Conservation (phyloP, 2,888 invertebrate species). For the Yponomeuta sedellus region DNA sequence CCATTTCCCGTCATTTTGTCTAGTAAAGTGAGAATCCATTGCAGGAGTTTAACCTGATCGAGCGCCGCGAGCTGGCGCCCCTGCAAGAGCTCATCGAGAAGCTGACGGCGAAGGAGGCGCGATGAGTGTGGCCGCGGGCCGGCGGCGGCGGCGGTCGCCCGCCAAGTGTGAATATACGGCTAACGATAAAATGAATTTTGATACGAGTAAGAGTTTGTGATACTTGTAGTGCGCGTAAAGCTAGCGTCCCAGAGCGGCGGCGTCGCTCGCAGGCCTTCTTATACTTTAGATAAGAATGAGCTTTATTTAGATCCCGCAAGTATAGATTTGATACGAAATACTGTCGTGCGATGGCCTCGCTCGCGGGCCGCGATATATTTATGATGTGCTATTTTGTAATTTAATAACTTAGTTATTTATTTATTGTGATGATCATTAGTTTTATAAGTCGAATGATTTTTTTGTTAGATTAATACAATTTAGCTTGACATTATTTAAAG, state of each 20-base stretch:
- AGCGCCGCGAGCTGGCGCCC: conserved; percentile 96
- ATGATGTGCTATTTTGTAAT: conserved; percentile 18
- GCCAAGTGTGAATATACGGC: conserved; percentile 5
- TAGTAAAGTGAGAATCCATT: conserved; percentile 26
- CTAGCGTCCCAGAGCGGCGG: not conserved
- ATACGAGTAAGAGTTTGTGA: conserved; percentile 7
- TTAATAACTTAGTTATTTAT: conserved; percentile 32
- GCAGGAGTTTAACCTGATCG: conserved; percentile 98
- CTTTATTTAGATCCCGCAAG: conserved; percentile 35
- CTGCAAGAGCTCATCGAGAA: conserved; percentile 98
- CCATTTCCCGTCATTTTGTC: too few relatives aligned
- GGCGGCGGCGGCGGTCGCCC: conserved; percentile 8
- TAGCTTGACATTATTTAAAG: not conserved
- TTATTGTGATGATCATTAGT: conserved; percentile 26
- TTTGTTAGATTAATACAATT: conserved; percentile 4
- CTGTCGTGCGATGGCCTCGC: conserved; percentile 15
- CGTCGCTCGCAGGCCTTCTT: not conserved
- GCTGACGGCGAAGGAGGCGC: conserved; percentile 91
- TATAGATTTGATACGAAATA: conserved; percentile 50
- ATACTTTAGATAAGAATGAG: conserved; percentile 11
- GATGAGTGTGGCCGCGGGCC: too few relatives aligned
- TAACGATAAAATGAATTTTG: conserved; percentile 5
- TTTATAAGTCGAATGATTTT: conserved; percentile 7
- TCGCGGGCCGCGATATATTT: not conserved
- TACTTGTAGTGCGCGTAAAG: conserved; percentile 2